Percentiles rank a stretch among this genome's conserved stretches.
Evolutionary conservation across 2,113 vertebrate genomes (phyloP).

Genomic region (Anguilla japonica): DNA sequence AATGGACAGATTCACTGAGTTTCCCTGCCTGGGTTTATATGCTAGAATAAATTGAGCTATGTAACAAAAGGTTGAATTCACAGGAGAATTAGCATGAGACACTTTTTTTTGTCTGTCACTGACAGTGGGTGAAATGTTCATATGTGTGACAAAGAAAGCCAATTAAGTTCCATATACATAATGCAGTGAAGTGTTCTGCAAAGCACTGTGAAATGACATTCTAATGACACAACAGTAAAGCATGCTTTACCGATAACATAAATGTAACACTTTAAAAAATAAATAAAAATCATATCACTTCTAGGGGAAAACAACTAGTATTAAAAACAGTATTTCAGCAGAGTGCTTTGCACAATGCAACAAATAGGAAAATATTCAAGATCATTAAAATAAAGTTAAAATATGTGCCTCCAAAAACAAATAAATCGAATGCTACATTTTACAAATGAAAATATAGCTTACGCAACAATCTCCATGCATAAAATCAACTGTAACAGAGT

Average conservation of each 20-base stretch:
- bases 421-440: no score
- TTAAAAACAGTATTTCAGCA: neutral
- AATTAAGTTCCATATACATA: conserved; percentile 29
- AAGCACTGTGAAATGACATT: neutral
- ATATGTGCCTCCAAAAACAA: no score
- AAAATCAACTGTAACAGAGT: no score
- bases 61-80: conserved; percentile 25
- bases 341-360: neutral
- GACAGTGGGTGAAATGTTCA: conserved; percentile 11
- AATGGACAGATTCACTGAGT: neutral
- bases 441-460: no score
- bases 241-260: neutral
- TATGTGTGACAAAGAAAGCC: conserved; percentile 22
- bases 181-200: neutral
- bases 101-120: conserved; percentile 17
- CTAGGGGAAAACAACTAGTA: no score
- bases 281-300: neutral
- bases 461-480: no score
- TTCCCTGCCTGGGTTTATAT: conserved; percentile 4
- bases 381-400: neutral
- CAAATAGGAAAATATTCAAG: neutral
- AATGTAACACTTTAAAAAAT: neutral
- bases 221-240: neutral
- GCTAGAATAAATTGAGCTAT: conserved; percentile 13
- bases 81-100: conserved; percentile 12